These are phyloP conservation scores for Piaya cayana DNA, from an alignment of 2,113 vertebrate genomes.

Conservation along the genomic window DNA sequence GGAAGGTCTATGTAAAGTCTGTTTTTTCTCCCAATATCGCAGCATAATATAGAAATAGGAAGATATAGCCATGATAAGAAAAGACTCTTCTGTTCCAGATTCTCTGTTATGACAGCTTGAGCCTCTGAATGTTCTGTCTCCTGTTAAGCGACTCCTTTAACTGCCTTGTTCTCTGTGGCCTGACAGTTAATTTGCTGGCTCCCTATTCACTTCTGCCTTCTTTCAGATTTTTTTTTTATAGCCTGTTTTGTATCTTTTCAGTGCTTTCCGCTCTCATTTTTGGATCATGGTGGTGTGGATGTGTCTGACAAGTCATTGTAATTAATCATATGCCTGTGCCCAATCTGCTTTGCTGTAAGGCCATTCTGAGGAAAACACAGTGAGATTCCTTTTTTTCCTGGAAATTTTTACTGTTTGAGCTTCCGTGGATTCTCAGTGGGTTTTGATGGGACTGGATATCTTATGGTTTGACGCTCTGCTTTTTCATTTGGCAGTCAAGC, in stretches of 20 bases:
- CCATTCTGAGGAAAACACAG: slow-evolving; percentile 74
- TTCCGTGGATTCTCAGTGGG: slow-evolving; percentile 73
- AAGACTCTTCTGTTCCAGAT: too few species aligned
- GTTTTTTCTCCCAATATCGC: too few species aligned
- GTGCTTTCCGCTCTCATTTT: slow-evolving; percentile 72
- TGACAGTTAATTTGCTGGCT: slow-evolving; percentile 80
- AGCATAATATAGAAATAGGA: too few species aligned
- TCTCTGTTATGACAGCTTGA: too few species aligned
- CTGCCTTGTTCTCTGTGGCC: too few species aligned
- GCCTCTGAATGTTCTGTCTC: too few species aligned
- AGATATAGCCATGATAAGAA: too few species aligned
- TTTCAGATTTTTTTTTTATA: slow-evolving; percentile 77
- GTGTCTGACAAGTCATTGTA: slow-evolving; percentile 75
- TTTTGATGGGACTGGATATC: slow-evolving; percentile 52
- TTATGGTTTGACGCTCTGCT: not conserved
- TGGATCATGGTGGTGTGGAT: slow-evolving; percentile 61
- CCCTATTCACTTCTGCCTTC: slow-evolving; percentile 78
- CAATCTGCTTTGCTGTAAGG: slow-evolving; percentile 70
- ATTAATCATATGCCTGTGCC: slow-evolving; percentile 77
- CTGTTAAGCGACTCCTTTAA: too few species aligned
- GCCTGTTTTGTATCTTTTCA: slow-evolving; percentile 73
- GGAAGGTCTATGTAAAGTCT: too few species aligned
- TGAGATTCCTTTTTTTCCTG: slow-evolving; percentile 80
- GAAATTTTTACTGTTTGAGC: slow-evolving; percentile 81
- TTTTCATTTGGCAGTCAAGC: not conserved